A percentile compares a stretch with the other conserved stretches of the same genome.
Conservation (phyloP, 2,888 invertebrate species). For the Macroteleia sp. region DNA sequence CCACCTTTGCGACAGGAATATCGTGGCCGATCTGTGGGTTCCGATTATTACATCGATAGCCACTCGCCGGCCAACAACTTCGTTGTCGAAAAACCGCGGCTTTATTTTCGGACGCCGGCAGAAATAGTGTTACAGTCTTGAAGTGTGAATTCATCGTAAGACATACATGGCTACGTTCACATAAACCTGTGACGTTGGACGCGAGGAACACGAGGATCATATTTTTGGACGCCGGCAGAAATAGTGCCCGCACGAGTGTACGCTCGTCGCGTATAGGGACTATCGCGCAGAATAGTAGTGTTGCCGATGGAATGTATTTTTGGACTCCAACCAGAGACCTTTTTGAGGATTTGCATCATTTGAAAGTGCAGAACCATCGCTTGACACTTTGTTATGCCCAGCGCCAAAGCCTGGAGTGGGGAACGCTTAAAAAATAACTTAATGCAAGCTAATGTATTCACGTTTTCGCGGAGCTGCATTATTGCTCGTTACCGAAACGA, state of each 20-base stretch:
- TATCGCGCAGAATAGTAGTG: slow-evolving; percentile 25
- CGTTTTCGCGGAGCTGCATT: slow-evolving; percentile 8
- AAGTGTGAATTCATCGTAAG: slow-evolving; percentile 41
- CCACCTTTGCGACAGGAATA: too few relatives aligned
- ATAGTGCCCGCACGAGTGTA: slow-evolving; percentile 49
- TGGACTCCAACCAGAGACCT: slow-evolving; percentile 33
- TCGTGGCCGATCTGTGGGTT: too few relatives aligned
- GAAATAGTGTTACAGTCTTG: slow-evolving; percentile 34
- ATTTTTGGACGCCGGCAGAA: slow-evolving; percentile 62
- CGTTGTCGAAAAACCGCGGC: slow-evolving; percentile 16
- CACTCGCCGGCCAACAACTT: too few relatives aligned
- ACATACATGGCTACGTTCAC: slow-evolving; percentile 54
- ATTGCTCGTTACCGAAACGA: too few relatives aligned
- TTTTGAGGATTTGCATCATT: slow-evolving; percentile 56
- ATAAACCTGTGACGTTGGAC: slow-evolving; percentile 42
- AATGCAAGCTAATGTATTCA: slow-evolving; percentile 41
- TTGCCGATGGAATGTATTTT: slow-evolving; percentile 45
- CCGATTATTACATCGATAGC: too few relatives aligned
- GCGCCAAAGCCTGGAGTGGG: slow-evolving; percentile 28
- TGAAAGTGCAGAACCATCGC: slow-evolving; percentile 52
- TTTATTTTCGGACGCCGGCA: slow-evolving; percentile 49
- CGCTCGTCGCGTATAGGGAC: slow-evolving; percentile 32
- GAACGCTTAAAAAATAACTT: slow-evolving; percentile 47
- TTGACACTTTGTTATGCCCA: slow-evolving; percentile 52
- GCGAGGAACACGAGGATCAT: slow-evolving; percentile 45